Conservation (phyloP, 2,888 invertebrate genomes). For the Phragmatobia fuliginosa region DNA sequence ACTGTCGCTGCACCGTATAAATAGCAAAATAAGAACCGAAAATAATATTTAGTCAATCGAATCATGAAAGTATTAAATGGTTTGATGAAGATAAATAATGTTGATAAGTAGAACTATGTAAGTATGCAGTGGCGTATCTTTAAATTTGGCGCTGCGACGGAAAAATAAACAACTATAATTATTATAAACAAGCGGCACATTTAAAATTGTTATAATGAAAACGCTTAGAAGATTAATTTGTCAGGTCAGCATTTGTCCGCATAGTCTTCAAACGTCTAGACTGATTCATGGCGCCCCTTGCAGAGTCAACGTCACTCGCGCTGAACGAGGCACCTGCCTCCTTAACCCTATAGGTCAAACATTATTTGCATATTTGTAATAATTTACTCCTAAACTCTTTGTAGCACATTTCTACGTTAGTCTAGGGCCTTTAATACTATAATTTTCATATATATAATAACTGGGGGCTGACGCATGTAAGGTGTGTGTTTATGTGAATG, state of each 20-base stretch:
- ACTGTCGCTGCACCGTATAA: neutral
- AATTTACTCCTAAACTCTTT: neutral
- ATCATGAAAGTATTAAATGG: neutral
- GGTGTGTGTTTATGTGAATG: neutral
- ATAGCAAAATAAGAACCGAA: neutral
- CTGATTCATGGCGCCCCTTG: neutral
- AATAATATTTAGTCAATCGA: neutral
- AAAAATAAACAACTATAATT: neutral
- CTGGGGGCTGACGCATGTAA: neutral
- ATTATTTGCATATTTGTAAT: neutral
- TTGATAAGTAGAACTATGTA: neutral
- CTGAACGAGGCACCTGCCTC: neutral
- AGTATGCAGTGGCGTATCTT: neutral
- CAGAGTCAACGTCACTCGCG: neutral
- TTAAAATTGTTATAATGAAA: neutral
- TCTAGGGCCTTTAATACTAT: neutral
- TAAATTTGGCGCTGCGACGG: neutral
- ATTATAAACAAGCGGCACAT: neutral
- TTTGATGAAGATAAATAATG: neutral
- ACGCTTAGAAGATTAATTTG: neutral
- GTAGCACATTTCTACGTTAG: neutral
- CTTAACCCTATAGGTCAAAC: neutral
- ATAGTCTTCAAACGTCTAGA: neutral
- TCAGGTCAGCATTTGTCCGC: no score
- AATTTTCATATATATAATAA: neutral